These are phyloP conservation scores for Sphaerophoria taeniata DNA, from an alignment of 2,888 invertebrate genomes.

Conservation along the genomic window DNA sequence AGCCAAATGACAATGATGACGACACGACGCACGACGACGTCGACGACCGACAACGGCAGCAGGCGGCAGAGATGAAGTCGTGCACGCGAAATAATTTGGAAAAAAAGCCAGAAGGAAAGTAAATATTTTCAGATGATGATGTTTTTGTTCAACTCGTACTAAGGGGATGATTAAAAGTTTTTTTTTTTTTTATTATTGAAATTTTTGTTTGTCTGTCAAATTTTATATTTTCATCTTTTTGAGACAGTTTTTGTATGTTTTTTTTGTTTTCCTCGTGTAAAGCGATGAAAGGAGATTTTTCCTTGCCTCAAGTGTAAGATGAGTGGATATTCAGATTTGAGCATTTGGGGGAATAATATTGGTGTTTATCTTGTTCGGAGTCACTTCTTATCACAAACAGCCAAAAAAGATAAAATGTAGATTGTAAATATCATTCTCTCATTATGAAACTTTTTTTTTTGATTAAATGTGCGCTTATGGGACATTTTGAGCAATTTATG, in stretches of 20 bases:
- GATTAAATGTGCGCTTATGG: background rate
- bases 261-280: background rate
- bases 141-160: constrained; percentile 15
- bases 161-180: constrained; percentile 57
- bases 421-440: background rate
- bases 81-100: background rate
- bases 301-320: background rate
- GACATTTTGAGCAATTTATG: background rate
- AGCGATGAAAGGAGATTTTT: constrained; percentile 28
- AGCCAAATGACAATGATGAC: background rate
- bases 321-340: background rate
- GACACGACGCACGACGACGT: too few relatives aligned
- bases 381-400: constrained; percentile 6
- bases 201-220: constrained; percentile 44
- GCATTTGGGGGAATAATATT: constrained; percentile 4
- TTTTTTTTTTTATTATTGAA: constrained; percentile 41
- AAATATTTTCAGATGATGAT: constrained; percentile 62
- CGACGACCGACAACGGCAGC: background rate
- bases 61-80: too few relatives aligned
- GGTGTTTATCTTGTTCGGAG: constrained; percentile 16
- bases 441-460: constrained; percentile 1
- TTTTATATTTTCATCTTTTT: constrained; percentile 45
- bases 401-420: background rate
- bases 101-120: constrained; percentile 24
- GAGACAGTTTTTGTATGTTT: constrained; percentile 20